Conservation (phyloP, 2,888 invertebrate genomes). For the Heteropelma amictum region DNA sequence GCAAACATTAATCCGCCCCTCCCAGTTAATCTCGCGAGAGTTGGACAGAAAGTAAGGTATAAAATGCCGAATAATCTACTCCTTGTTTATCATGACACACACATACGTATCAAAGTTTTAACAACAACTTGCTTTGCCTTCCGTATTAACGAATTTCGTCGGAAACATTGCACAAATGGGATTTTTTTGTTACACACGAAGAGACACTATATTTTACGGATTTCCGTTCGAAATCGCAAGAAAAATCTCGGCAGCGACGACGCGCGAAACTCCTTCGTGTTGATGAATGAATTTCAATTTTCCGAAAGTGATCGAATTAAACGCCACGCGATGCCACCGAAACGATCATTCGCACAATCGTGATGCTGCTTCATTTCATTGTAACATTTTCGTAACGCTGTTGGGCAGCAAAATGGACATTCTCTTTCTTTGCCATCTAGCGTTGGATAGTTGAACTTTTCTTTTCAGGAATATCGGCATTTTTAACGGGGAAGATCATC, state of each 20-base stretch:
- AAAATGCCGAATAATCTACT: slow-evolving; percentile 52
- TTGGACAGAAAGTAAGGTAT: slow-evolving; percentile 72
- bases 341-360: too few relatives aligned
- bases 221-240: too few relatives aligned
- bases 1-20: slow-evolving; percentile 72
- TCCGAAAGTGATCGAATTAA: too few relatives aligned
- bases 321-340: too few relatives aligned
- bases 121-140: not conserved
- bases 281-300: too few relatives aligned
- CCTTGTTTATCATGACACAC: slow-evolving; percentile 39
- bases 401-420: not conserved
- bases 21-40: slow-evolving; percentile 65
- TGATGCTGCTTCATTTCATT: not conserved
- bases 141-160: not conserved
- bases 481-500: too few relatives aligned
- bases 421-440: not conserved
- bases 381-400: not conserved
- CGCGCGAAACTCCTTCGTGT: too few relatives aligned
- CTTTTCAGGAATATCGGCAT: too few relatives aligned
- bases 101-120: not conserved
- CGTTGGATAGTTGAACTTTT: not conserved
- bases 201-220: too few relatives aligned
- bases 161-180: too few relatives aligned
- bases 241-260: too few relatives aligned
- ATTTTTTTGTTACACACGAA: too few relatives aligned